Percentiles rank a stretch among this genome's conserved stretches.
phyloP scores from a whole-genome alignment of 2,797 vertebrate species.

The Halcyon leucocephala region DNA sequence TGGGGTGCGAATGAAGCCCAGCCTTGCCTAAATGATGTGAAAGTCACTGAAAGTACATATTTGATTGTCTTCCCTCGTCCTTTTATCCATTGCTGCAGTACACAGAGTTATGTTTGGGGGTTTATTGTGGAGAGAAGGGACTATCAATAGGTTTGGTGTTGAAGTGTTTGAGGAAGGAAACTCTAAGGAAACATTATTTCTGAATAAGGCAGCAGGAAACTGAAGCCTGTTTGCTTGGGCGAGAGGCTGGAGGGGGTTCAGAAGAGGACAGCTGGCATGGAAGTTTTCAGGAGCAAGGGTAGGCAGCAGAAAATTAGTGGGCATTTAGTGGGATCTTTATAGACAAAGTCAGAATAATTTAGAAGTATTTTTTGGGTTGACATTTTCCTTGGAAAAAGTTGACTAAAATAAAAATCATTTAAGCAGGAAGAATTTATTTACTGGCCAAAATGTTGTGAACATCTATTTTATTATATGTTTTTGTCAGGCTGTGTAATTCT shows the following conservation, averaged over 20 bases:
- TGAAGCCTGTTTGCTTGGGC: neutral
- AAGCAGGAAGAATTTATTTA: neutral
- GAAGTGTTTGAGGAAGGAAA: conserved; percentile 1
- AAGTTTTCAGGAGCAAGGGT: neutral
- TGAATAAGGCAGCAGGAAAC: neutral
- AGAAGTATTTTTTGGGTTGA: neutral
- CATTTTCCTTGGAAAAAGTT: neutral
- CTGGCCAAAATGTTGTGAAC: neutral
- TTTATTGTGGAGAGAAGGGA: neutral
- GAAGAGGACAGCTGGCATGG: neutral
- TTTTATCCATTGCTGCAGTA: neutral
- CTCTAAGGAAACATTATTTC: neutral
- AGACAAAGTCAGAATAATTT: neutral
- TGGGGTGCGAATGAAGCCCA: neutral
- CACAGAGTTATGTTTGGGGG: neutral
- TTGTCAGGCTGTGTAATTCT: neutral
- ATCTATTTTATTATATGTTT: neutral
- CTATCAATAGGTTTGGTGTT: neutral
- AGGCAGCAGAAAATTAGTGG: neutral
- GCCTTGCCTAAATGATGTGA: neutral
- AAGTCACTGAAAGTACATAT: neutral
- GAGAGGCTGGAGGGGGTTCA: neutral
- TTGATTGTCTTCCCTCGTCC: neutral
- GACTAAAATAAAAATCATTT: neutral
- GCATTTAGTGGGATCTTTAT: neutral